phyloP scores from a whole-genome alignment of 1,140 invertebrate genomes.

The Geopemphigus sp. region DNA sequence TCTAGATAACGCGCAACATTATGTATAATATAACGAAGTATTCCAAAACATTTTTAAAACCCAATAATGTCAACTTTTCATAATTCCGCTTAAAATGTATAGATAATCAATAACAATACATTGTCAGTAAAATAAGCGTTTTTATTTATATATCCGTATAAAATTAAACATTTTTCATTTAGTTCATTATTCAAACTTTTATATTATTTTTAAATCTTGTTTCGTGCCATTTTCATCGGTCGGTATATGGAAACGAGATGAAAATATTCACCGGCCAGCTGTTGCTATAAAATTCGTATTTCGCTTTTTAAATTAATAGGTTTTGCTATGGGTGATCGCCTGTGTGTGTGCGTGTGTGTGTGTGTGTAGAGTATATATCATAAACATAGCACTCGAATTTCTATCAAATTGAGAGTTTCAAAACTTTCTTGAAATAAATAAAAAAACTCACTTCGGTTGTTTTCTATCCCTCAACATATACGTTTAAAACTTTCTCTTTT shows the following conservation, averaged over 20 bases:
- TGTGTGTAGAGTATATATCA: not conserved
- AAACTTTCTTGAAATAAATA: constrained; percentile 20
- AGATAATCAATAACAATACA: no score
- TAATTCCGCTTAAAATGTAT: no score
- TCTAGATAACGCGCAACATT: no score
- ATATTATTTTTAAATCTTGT: constrained; percentile 7
- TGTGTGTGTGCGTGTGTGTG: not conserved
- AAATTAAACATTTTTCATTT: no score
- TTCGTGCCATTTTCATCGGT: not conserved
- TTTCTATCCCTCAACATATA: constrained; percentile 17
- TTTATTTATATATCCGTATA: no score
- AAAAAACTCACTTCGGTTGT: constrained; percentile 11
- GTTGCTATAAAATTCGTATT: constrained; percentile 8
- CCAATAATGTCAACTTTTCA: no score
- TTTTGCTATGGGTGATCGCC: not conserved
- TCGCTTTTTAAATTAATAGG: constrained; percentile 45
- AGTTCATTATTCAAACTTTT: not conserved
- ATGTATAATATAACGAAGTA: no score
- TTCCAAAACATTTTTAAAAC: no score
- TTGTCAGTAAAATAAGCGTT: no score
- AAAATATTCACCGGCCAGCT: constrained; percentile 39
- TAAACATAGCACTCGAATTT: constrained; percentile 10
- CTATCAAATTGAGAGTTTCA: constrained; percentile 33
- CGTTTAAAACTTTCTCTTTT: constrained; percentile 21
- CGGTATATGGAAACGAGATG: constrained; percentile 20